Conservation (phyloP, 35 echinoderm and acorn worm species). For the Amphiura filiformis region DNA sequence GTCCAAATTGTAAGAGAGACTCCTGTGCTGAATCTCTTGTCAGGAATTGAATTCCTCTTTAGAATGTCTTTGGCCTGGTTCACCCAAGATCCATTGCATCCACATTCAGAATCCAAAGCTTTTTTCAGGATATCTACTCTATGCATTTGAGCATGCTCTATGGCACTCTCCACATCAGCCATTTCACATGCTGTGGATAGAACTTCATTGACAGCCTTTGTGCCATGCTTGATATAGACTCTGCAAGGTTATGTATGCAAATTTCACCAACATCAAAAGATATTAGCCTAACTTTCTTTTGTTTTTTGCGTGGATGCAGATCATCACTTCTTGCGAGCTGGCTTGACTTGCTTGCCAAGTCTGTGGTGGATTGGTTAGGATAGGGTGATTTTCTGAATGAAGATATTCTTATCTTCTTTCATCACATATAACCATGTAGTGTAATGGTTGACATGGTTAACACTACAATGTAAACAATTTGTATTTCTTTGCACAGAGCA, state of each 20-base stretch:
- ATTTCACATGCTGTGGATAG: neutral
- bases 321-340: neutral
- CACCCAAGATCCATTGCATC: neutral
- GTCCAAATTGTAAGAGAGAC: no score
- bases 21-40: no score
- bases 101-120: neutral
- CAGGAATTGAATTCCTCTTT: no score
- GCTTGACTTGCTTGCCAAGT: neutral
- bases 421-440: no score
- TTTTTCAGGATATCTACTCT: neutral
- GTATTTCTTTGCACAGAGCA: no score
- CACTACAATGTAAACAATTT: no score
- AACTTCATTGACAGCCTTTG: constrained; percentile 11
- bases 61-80: neutral
- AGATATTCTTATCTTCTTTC: neutral
- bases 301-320: no score
- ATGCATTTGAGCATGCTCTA: neutral
- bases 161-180: neutral
- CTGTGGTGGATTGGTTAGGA: neutral
- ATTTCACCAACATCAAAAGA: constrained; percentile 35
- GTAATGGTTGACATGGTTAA: neutral
- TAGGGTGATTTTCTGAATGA: neutral
- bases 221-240: constrained; percentile 37
- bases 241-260: constrained; percentile 31
- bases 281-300: no score